phyloP scores from a whole-genome alignment of 92 coral and sea anemone species.

The Paramuricea clavata region DNA sequence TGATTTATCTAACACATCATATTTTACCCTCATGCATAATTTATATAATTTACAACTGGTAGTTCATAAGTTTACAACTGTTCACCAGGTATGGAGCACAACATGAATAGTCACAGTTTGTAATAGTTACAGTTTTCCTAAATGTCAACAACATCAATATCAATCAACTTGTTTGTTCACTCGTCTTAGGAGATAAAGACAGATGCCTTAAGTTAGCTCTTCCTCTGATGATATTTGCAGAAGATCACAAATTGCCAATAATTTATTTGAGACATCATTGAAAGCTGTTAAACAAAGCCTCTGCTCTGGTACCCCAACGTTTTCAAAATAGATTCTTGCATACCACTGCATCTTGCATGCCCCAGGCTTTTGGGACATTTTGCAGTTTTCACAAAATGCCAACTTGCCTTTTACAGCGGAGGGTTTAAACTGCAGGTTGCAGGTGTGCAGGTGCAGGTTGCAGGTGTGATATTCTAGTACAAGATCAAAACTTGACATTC shows the following conservation, averaged over 20 bases:
- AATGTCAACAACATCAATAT: not conserved
- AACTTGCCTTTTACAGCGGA: no score
- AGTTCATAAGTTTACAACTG: no score
- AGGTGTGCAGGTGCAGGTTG: no score
- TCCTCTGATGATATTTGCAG: slow-evolving; percentile 46
- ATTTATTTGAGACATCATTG: slow-evolving; percentile 52
- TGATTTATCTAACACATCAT: no score
- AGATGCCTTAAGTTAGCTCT: slow-evolving; percentile 42
- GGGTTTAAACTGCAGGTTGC: no score
- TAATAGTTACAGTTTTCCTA: not conserved
- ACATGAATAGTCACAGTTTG: no score
- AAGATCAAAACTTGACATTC: no score
- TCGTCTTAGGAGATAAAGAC: slow-evolving; percentile 46
- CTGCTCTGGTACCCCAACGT: slow-evolving; percentile 4
- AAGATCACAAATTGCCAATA: slow-evolving; percentile 50
- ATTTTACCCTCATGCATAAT: no score
- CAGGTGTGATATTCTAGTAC: no score
- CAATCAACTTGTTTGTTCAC: slow-evolving; percentile 41
- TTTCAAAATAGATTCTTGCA: slow-evolving; percentile 37
- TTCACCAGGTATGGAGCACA: no score
- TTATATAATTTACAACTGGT: no score
- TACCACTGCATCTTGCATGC: slow-evolving; percentile 58
- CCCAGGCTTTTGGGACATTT: slow-evolving; percentile 46
- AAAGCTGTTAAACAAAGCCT: slow-evolving; percentile 31
- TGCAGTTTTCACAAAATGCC: slow-evolving; percentile 65